These are phyloP conservation scores for Pegoplata infirma DNA, from an alignment of 2,888 invertebrate genomes.

Conservation along the genomic window DNA sequence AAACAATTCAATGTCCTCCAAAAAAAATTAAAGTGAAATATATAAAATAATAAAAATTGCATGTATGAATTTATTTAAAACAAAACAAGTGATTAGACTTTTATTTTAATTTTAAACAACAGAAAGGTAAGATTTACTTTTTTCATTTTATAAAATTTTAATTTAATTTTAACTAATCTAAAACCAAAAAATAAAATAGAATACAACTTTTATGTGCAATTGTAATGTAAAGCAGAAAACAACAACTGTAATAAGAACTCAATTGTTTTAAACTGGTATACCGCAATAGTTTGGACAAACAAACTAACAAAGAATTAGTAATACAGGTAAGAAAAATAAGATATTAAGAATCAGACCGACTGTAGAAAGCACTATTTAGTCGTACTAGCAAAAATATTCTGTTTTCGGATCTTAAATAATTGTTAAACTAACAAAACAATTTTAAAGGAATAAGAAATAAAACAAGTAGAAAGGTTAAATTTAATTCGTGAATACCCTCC, in stretches of 20 bases:
- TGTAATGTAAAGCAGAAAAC: not conserved
- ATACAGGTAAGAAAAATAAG: not conserved
- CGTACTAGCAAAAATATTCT: too few species aligned
- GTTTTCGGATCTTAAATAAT: too few species aligned
- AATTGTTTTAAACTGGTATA: not conserved
- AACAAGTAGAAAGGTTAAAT: too few species aligned
- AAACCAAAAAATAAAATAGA: not conserved
- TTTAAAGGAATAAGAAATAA: too few species aligned
- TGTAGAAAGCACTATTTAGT: too few species aligned
- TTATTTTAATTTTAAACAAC: not conserved
- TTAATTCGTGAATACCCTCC: too few species aligned
- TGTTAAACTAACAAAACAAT: too few species aligned
- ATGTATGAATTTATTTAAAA: slow-evolving; percentile 3
- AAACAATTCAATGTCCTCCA: slow-evolving; percentile 53
- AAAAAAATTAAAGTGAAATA: not conserved
- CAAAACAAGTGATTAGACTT: not conserved
- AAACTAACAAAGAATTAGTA: not conserved
- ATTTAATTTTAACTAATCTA: not conserved
- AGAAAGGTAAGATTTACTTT: not conserved
- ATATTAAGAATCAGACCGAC: not conserved
- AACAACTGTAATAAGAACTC: not conserved
- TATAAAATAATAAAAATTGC: not conserved
- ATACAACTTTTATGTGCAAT: not conserved
- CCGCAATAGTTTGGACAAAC: not conserved
- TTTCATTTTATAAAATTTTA: not conserved